phyloP scores from a whole-genome alignment of 1,140 invertebrate species.

The Cydia fagiglandana region DNA sequence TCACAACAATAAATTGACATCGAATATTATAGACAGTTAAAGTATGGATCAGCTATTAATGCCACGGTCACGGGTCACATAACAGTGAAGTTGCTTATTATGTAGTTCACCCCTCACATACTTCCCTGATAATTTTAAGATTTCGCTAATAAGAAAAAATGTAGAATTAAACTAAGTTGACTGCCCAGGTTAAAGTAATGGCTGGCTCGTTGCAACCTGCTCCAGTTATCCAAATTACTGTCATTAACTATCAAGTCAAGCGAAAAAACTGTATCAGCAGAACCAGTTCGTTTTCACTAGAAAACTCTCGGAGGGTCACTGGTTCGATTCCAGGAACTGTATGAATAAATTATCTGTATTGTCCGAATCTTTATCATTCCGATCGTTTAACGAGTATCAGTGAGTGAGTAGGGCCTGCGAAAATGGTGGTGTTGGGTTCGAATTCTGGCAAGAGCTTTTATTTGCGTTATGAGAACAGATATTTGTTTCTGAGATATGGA shows the following conservation, averaged over 20 bases:
- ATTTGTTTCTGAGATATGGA: too few species aligned
- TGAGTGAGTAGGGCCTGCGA: neutral
- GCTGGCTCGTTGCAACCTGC: constrained; percentile 14
- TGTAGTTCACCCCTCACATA: neutral
- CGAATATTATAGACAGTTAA: too few species aligned
- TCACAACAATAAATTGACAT: neutral
- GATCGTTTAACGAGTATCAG: constrained; percentile 2
- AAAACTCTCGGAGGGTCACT: constrained; percentile 41
- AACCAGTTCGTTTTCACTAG: constrained; percentile 50
- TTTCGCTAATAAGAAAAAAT: constrained; percentile 50
- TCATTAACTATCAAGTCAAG: constrained; percentile 52
- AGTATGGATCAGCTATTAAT: too few species aligned
- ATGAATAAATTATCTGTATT: constrained; percentile 31
- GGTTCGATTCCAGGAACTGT: constrained; percentile 45
- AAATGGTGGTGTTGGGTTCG: too few species aligned
- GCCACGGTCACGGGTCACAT: too few species aligned
- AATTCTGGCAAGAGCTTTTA: too few species aligned
- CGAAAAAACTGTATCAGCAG: constrained; percentile 49
- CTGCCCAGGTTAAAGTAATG: constrained; percentile 14
- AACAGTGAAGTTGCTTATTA: too few species aligned
- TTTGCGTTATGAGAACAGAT: too few species aligned
- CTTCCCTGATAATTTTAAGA: neutral
- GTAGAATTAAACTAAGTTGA: neutral
- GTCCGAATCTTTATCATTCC: constrained; percentile 1
- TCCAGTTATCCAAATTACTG: constrained; percentile 57